Evolutionary conservation across 2,113 vertebrate species (phyloP), one percentile per base, ranked within the genome.

Genomic region (Brachionichthys hirsutus): DNA sequence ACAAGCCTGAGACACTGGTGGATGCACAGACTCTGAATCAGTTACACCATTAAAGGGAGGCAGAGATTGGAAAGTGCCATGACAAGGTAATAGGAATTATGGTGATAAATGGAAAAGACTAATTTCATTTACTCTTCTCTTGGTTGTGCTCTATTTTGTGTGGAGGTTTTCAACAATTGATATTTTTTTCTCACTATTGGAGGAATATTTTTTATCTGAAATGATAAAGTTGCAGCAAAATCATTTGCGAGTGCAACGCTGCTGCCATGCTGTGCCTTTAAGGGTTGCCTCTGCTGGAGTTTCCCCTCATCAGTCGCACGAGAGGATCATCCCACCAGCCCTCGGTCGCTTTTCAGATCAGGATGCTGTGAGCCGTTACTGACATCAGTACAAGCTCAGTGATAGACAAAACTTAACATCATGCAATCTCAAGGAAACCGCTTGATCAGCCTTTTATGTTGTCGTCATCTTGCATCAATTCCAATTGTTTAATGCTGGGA

Each of bases 401-500:
- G 40, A 70, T 36, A 77, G 85, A 87, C 81, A 50, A 54, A 76
- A 51, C 61, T 45, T 64, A 67, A 63, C 49, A 62, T 36, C 62
- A 85, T 68, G 60, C 69, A 70, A 88, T 87, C 78, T 81, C 60
- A 44, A 24, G 52, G 70, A 56, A 82, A 51, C 45, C 9, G 64
- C 42, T 34, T 58, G 76, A 80, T 80, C 77, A 22, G 18, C 48
- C 62, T 52, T 50, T 82, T 52, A 62, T 80, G 60, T 45, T 65
- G 59, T 70, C 46, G 67, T 67, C 55, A 61, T 72, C 53, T 81
- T 67, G 60, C 51, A 66, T 81, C 61, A 67, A 86, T 76, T 85
- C 82, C 73, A 85, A 90, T 83, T 74, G 83, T 81, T 91, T 87
- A 92, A 89, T 90, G 90, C 89, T 91, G 91, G 93, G 92, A 90